phyloP scores from a whole-genome alignment of 2,797 vertebrate species.

The Antennarius maculatus region DNA sequence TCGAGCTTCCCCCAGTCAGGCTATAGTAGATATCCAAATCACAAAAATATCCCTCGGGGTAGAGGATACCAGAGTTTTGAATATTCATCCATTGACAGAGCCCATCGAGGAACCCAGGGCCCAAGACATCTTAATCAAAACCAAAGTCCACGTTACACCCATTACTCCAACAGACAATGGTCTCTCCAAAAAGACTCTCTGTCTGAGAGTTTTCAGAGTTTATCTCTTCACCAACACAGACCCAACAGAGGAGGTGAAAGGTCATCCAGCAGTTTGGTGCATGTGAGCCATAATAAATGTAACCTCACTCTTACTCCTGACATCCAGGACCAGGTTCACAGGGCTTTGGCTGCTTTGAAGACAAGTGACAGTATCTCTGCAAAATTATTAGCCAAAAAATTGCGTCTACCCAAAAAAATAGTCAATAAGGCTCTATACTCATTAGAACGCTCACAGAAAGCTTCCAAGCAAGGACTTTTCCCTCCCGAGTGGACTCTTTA shows the following conservation, averaged over 20 bases:
- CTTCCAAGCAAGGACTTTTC: conserved; percentile 60
- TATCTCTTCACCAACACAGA: conserved; percentile 54
- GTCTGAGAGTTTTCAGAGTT: conserved; percentile 59
- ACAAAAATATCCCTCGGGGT: conserved; percentile 41
- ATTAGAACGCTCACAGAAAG: conserved; percentile 73
- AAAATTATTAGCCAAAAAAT: conserved; percentile 73
- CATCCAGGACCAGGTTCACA: conserved; percentile 73
- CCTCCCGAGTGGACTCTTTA: conserved; percentile 87
- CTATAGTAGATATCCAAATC: conserved; percentile 55
- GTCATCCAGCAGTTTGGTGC: conserved; percentile 7
- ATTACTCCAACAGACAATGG: conserved; percentile 45
- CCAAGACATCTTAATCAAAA: conserved; percentile 46
- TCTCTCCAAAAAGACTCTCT: conserved; percentile 39
- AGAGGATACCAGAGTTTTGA: conserved; percentile 53
- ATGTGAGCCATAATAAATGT: conserved; percentile 12
- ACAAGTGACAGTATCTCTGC: conserved; percentile 75
- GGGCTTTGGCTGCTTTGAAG: conserved; percentile 73
- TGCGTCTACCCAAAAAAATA: conserved; percentile 82
- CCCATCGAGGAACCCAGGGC: conserved; percentile 10
- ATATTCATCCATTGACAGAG: conserved; percentile 29
- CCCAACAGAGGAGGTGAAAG: conserved; percentile 3
- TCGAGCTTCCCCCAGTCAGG: conserved; percentile 46
- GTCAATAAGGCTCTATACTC: conserved; percentile 87
- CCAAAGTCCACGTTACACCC: conserved; percentile 45
- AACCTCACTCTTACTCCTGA: conserved; percentile 60